phyloP scores from a whole-genome alignment of 1,140 invertebrate genomes.

The Phymastichus coffea region DNA sequence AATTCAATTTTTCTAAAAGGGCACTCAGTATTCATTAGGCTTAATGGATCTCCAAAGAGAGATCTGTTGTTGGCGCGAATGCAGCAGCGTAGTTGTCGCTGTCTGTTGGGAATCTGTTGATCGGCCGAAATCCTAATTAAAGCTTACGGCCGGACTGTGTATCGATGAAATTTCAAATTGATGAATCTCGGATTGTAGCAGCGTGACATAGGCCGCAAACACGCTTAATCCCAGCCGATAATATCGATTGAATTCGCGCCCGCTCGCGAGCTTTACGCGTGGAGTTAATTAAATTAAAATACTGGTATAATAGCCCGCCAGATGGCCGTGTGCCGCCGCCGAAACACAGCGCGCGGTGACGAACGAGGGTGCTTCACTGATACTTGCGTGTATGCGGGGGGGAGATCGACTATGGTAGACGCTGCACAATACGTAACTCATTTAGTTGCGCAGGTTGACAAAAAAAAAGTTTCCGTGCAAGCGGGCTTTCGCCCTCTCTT shows the following conservation, averaged over 20 bases:
- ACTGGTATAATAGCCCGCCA: conserved; percentile 55
- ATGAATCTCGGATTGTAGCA: no score
- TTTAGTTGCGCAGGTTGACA: conserved; percentile 54
- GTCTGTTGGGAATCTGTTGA: conserved; percentile 48
- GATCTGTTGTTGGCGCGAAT: background rate
- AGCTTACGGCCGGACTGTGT: conserved; percentile 42
- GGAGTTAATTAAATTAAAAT: conserved; percentile 58
- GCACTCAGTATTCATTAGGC: background rate
- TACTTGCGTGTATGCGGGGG: background rate
- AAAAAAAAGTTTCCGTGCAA: conserved; percentile 39
- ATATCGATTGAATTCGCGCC: conserved; percentile 54
- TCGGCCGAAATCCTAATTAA: conserved; percentile 55
- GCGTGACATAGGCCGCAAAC: no score
- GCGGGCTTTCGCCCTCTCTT: conserved; percentile 30
- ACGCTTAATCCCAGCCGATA: conserved; percentile 56
- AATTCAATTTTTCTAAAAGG: conserved; percentile 6
- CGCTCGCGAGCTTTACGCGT: no score
- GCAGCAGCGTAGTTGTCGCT: background rate
- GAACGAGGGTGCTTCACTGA: conserved; percentile 29
- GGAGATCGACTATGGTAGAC: background rate
- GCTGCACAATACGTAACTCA: conserved; percentile 53
- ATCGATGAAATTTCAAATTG: conserved; percentile 11
- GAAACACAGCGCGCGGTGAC: conserved; percentile 53
- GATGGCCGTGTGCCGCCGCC: conserved; percentile 48
- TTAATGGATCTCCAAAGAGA: background rate